Conservation (phyloP, 1,140 invertebrate genomes). For the Polyergus mexicanus region DNA sequence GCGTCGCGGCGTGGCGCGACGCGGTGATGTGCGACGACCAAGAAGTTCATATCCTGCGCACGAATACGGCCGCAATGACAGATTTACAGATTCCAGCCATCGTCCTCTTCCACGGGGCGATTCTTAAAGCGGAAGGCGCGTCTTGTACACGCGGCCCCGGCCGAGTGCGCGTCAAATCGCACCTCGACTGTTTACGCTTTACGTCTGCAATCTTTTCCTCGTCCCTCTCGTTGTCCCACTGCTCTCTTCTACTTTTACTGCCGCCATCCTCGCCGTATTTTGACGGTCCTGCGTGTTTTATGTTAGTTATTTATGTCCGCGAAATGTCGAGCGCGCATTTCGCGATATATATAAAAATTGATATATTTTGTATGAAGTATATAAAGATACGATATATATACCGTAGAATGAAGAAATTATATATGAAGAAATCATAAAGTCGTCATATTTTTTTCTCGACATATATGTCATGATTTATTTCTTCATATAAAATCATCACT, state of each 20-base stretch:
- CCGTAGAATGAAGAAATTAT: background rate
- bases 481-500: background rate
- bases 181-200: constrained; percentile 84
- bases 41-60: constrained; percentile 76
- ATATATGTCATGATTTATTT: background rate
- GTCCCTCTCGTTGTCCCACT: constrained; percentile 62
- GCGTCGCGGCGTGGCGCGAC: background rate
- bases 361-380: too few species aligned
- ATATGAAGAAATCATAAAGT: too few species aligned
- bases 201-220: constrained; percentile 72
- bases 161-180: constrained; percentile 81
- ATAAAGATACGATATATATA: too few species aligned
- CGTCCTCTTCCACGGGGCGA: constrained; percentile 74
- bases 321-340: too few species aligned
- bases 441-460: too few species aligned
- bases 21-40: constrained; percentile 67
- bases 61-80: constrained; percentile 84
- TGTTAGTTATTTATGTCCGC: constrained; percentile 37
- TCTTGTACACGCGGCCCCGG: constrained; percentile 59
- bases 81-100: constrained; percentile 86
- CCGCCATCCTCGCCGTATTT: constrained; percentile 16
- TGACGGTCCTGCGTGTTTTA: constrained; percentile 22
- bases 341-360: too few species aligned
- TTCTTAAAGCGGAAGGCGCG: constrained; percentile 77
- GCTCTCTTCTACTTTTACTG: constrained; percentile 43